Evolutionary conservation across 2,797 vertebrate species (phyloP), one percentile per base, ranked within the genome.

Genomic region (Vultur gryphus): DNA sequence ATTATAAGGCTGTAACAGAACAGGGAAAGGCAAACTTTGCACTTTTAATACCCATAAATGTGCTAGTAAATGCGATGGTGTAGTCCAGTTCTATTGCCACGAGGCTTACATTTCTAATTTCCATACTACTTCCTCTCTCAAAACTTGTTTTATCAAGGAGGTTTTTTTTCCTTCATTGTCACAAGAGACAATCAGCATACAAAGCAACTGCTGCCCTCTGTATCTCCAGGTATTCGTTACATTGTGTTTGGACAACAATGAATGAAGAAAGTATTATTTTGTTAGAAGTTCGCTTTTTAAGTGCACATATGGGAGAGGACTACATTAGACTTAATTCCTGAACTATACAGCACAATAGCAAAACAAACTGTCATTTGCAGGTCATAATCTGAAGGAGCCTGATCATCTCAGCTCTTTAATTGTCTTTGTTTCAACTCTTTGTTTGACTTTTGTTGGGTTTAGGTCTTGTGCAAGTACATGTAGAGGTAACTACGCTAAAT

Each of bases 401-500:
- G 46, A 76, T 91, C 48, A 44, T 43, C 24, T 89, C 61, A 44
- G 19, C 12, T 80, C 43, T 83, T 82, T 52, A 49, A 87, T 93
- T 88, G 67, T 23, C 35, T 82, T 89, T 87, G 51, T 79, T 90
- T 95, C 83, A 89, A 11, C 49, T 79, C 49, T 87, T 87, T 89
- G 58, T 87, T 94, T 93, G 82, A 82, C n/a, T 91, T 95, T 93
- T 88, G 44, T 78, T 26, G 3, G 16, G 33, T 71, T 87, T 77
- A 49, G 70, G 49, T 93, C 84, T 90, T 84, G n/a, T 58, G 69
- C 79, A 77, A 93, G 75, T 70, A 16, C 16, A 12, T 5, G 39
- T 48, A n/a, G 66, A 69, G 41, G 44, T 87, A 92, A 39, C 59
- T 67, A 25, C 41, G 17, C 62, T 73, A 39, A 72, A 90, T 69